Evolutionary conservation across 2,888 invertebrate genomes (phyloP), one percentile per base, ranked within the genome.

Genomic region (Pilophorus perplexus): DNA sequence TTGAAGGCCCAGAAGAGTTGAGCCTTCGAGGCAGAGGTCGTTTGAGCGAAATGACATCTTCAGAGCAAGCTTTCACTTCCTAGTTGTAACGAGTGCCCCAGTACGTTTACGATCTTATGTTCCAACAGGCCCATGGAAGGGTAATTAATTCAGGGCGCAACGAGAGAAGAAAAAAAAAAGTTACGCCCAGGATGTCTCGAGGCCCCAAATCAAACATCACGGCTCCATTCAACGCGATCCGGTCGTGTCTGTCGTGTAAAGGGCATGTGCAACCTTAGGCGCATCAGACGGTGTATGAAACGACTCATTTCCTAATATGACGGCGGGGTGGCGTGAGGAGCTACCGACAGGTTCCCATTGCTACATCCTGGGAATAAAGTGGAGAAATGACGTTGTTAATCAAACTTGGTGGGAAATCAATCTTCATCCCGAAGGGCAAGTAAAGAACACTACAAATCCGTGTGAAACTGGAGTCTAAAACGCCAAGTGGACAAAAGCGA

Each of bases 221-320:
- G 6, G 12, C 38, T 14, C 14, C 38, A n/a, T n/a, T n/a, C n/a
- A n/a, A n/a, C n/a, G n/a, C n/a, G n/a, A n/a, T n/a, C n/a, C n/a
- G n/a, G n/a, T n/a, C n/a, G n/a, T n/a, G n/a, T n/a, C n/a, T n/a
- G n/a, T n/a, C n/a, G n/a, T n/a, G n/a, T n/a, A n/a, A n/a, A n/a
- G n/a, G n/a, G n/a, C n/a, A n/a, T n/a, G n/a, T n/a, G n/a, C n/a
- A n/a, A n/a, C n/a, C n/a, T n/a, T n/a, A n/a, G n/a, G 12, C 6
- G 12, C 14, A n/a, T n/a, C 20, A 22, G 23, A 46, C 46, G 46
- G 12, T 14, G 46, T 46, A 46, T 25, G 25, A 46, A 12, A 46
- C 46, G n/a, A 46, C 46, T 46, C 46, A 46, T 46, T 23, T 25
- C 23, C 12, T 23, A 46, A 46, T 46, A 46, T 22, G 46, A 46